Base-by-base conservation (phyloP, 2,113 vertebrate genomes). In the Salvator merianae region DNA sequence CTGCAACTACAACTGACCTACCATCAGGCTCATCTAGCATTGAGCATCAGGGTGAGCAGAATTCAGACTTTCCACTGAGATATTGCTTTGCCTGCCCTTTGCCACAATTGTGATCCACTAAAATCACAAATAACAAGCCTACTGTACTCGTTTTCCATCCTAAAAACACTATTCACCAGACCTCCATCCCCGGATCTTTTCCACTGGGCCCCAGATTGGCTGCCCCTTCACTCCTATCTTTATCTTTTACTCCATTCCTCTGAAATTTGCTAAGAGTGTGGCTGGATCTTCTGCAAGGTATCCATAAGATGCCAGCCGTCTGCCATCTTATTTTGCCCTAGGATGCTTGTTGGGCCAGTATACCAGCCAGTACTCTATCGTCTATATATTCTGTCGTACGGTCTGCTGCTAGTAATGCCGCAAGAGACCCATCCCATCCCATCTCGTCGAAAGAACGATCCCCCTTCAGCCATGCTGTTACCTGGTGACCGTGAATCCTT, bases 401-500 rank as follows among this genome's bases (percentile, higher is more conserved):
- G n/a, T 22, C 53, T 16, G 24, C 30, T 18, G 10, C 7, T 2
- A 18, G 18, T 34, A 24, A 34, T 40, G 20, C 30, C 30, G 38
- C 26, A 30, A 63, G n/a, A 63, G 28, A 26, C 59, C 36, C 6
- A 14, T 34, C 63, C 80, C 50, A 20, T 3, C 1, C 43, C 5
- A 34, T 16, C 38, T 9, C 20, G 43, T 28, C 18, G 73, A 40
- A 26, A 8, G 7, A 13, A 16, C 38, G 86, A 80, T 75, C 84
- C 86, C 77, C 7, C 73, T 91, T 81, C 84, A 80, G 16, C 76
- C 94, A 84, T 86, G 96, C 81, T 88, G 88, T 89, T 92, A 96
- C 95, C 95, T 97, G 91, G 98, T 98, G 93, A 98, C 97, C 7
- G 98, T 98, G 95, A 98, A 98, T 89, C 98, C 98, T 95, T 98